Conservation (phyloP, 2,797 vertebrate genomes). For the Selene dorsalis region DNA sequence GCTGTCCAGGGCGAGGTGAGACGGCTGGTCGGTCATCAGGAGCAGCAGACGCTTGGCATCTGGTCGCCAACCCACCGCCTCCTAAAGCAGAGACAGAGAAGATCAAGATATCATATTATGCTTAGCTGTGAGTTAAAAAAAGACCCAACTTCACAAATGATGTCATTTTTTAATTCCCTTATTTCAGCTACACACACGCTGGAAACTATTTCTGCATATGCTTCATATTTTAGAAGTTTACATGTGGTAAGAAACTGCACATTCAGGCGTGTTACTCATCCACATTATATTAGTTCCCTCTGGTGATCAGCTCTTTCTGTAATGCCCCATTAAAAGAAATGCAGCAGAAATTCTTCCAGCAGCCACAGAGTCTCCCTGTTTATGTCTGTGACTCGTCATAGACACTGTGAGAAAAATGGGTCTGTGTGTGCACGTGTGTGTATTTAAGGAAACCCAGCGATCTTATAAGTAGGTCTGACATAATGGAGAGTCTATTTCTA, state of each 20-base stretch:
- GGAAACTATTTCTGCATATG: slow-evolving; percentile 49
- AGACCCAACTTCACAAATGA: background rate
- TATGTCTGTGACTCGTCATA: slow-evolving; percentile 57
- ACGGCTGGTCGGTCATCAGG: slow-evolving; percentile 98
- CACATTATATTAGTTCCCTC: slow-evolving; percentile 53
- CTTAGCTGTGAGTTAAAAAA: background rate
- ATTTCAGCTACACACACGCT: slow-evolving; percentile 37
- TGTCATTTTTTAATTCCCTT: slow-evolving; percentile 21
- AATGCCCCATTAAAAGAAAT: slow-evolving; percentile 49
- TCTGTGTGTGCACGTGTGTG: slow-evolving; percentile 42
- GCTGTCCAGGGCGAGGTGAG: slow-evolving; percentile 97
- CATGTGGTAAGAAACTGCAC: slow-evolving; percentile 59
- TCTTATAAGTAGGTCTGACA: slow-evolving; percentile 69
- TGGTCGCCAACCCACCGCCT: slow-evolving; percentile 93
- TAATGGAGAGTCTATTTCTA: slow-evolving; percentile 78
- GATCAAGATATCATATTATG: background rate
- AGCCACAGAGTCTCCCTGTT: slow-evolving; percentile 51
- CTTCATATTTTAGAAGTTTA: slow-evolving; percentile 47
- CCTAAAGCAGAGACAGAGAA: slow-evolving; percentile 73
- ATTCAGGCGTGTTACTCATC: slow-evolving; percentile 62
- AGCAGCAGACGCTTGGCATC: slow-evolving; percentile 94
- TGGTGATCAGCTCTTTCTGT: slow-evolving; percentile 55
- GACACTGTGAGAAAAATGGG: slow-evolving; percentile 59
- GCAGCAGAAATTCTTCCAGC: slow-evolving; percentile 43
- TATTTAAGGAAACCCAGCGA: slow-evolving; percentile 65